Evolutionary conservation across 2,888 invertebrate species (phyloP), one percentile per base, ranked within the genome.

Genomic region (Rhagium mordax): DNA sequence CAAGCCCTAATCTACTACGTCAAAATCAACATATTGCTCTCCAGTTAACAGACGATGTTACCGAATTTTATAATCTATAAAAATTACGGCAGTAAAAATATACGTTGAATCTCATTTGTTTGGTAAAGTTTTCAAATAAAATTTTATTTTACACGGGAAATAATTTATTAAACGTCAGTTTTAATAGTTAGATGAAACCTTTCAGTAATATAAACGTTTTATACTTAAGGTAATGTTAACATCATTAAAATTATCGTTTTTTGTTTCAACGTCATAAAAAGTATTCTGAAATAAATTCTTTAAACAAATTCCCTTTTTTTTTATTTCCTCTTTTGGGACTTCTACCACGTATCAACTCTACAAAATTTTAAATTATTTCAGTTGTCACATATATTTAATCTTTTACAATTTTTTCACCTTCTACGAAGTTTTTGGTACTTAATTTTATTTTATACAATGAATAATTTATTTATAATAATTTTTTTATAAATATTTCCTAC

Each of bases 31-130:
- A 59, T 29, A 24, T 18, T 33, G 27, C 24, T 16, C 0, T 16
- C 16, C 33, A 15, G 27, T 59, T 15, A 10, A 27, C 59, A 21
- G 29, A 59, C 33, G 59, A 59, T 6, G 18, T 51, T 59, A 59
- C 59, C 33, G 24, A 16, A 21, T 27, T 55, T 33, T 59, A 59
- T 59, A 27, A 59, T 59, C 59, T 59, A 59, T 33, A 59, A 27
- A 59, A 59, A 59, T 59, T 16, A 29, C 29, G 4, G 59, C 10
- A 59, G 15, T 59, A 27, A 59, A 59, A 59, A 8, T 15, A 59
- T 33, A 8, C n/a, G 16, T 59, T 51, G 18, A 49, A 49, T 18
- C 16, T 18, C 16, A 51, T 51, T 51, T 51, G 18, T 6, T 49
- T 15, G 15, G 49, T 49, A 18, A 7, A 4, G 16, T 49, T 41